Base-by-base conservation (phyloP, 1,140 invertebrate genomes). In the Reticulitermes speratus region DNA sequence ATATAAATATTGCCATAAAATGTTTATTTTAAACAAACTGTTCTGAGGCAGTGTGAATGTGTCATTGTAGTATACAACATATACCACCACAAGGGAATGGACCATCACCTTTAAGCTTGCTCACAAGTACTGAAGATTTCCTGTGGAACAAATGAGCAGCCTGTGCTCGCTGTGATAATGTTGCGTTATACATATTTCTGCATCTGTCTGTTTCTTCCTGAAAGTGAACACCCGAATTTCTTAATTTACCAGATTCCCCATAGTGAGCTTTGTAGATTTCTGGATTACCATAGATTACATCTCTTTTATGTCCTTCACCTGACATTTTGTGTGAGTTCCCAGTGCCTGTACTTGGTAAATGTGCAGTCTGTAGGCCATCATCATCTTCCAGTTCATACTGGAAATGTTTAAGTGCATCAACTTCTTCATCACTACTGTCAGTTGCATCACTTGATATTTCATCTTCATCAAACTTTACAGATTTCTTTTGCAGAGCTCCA, bases 41-140 rank as follows among this genome's bases (percentile, higher is more conserved):
- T 32, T 65, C n/a, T 59, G 44, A 45, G 48, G 84, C 84, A 84
- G 48, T 55, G 48, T 38, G 45, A 69, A 45, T 83, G 45, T 81
- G 21, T 86, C 83, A 86, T 69, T 86, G 86, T 45, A 86, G 81
- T 38, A 86, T 86, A 69, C 86, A 86, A 69, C 86, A 86, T 52
- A 86, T 86, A 38, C 86, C 86, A 52, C 86, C 86, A 81, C 86
- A 86, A 25, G 86, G 86, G 44, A 86, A 86, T 38, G 86, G 86
- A 16, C 86, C 86, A 21, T 86, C 86, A 45, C 75, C 86, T n/a
- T 59, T 48, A 19, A 86, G 81, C 9, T 52, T 69, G 44, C 59
- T 86, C 25, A 86, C 44, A 81, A 86, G 85, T 32, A 86, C 81
- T 23, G 85, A 69, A 23, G 85, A 86, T 44, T 86, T 81, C n/a